phyloP scores from a whole-genome alignment of 2,797 vertebrate species.

The Enteromius treurensis region DNA sequence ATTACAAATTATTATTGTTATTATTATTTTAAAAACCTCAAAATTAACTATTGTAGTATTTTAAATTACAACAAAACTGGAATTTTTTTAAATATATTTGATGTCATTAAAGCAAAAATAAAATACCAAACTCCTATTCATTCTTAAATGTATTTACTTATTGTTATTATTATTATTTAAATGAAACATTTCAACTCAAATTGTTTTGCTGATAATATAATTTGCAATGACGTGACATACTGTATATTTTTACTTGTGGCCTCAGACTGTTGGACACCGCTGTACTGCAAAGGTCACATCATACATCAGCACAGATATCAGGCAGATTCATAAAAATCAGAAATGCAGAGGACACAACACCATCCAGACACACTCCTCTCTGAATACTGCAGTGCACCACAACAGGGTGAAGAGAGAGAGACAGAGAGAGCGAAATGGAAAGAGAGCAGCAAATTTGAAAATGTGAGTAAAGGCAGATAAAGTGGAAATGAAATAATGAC shows the following conservation, averaged over 20 bases:
- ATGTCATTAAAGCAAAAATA: background rate
- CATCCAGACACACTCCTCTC: slow-evolving; percentile 44
- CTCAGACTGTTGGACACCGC: background rate
- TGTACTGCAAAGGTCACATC: slow-evolving; percentile 7
- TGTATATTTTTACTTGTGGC: background rate
- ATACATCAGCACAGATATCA: slow-evolving; percentile 26
- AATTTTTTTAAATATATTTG: background rate
- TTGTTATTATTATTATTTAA: background rate
- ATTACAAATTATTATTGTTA: background rate
- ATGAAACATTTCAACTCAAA: background rate
- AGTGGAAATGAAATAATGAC: slow-evolving; percentile 23
- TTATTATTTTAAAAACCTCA: background rate
- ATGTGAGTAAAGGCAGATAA: slow-evolving; percentile 29
- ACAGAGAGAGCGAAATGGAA: slow-evolving; percentile 23
- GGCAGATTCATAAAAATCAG: slow-evolving; percentile 42
- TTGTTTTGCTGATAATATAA: background rate
- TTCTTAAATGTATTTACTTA: background rate
- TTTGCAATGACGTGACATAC: background rate
- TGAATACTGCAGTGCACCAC: slow-evolving; percentile 65
- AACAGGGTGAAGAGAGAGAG: slow-evolving; percentile 45
- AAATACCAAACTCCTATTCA: background rate
- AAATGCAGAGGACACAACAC: slow-evolving; percentile 33
- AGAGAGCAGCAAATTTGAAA: slow-evolving; percentile 26
- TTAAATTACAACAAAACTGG: background rate
- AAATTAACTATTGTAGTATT: background rate